Base-by-base conservation (phyloP, 2,797 vertebrate species). In the Mormyrops boulengeri region DNA sequence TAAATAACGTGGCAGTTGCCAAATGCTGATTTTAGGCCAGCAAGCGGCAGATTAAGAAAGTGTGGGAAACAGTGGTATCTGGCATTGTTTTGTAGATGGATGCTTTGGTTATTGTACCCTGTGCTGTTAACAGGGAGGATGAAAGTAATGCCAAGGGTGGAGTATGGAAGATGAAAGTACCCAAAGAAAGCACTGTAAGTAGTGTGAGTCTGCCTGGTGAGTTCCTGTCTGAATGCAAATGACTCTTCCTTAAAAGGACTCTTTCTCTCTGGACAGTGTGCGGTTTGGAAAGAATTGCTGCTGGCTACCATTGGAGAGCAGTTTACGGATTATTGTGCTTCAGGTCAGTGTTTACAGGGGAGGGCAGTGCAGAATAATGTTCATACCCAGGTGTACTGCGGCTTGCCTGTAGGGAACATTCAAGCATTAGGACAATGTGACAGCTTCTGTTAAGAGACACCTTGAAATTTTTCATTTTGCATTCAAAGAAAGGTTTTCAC, bases 91-190 rank as follows among this genome's bases (percentile, higher is more conserved):
- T 85, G 44, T 85, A 11, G 8, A 14, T 85, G 47, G n/a, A 49
- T 12, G n/a, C 17, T 44, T 87, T 60, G 34, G 52, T 57, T 26
- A 88, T 22, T 66, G 38, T 62, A 19, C 19, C 19, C 55, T 88
- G 55, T 62, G 14, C 57, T 14, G 38, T 66, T 60, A 62, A 62
- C 92, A 99, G 99, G 98, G 98, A 99, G 95, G 99, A 99, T 91
- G 97, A 98, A 94, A 98, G 97, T 94, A 99, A 99, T 92, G 97
- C 98, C 66, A 98, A 98, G 93, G 99, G 98, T 49, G 98, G 97
- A 0, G 95, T 98, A 19, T 99, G 98, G 98, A 99, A 99, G 95
- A 99, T 99, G 97, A 99, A 99, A 96, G 97, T 98, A 57, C 96
- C 97, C 85, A 99, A 99, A 95, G 98, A 97, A 91, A 96, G 95